phyloP scores from a whole-genome alignment of 2,797 vertebrate genomes.

The Pterois miles region DNA sequence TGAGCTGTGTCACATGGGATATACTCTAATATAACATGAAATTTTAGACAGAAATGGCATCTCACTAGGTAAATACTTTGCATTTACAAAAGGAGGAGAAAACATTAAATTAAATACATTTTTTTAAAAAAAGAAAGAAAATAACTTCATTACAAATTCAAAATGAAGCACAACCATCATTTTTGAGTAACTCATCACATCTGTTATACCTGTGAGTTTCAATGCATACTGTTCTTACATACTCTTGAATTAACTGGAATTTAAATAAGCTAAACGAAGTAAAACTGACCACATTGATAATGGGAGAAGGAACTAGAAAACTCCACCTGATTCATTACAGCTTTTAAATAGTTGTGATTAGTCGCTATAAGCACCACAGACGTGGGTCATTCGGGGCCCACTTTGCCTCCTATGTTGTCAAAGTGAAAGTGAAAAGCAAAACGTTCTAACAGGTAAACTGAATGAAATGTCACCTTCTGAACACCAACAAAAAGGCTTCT shows the following conservation, averaged over 20 bases:
- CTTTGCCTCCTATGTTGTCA: no score
- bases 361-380: no score
- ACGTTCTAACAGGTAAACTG: no score
- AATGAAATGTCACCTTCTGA: no score
- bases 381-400: no score
- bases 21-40: constrained; percentile 31
- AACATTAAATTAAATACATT: constrained; percentile 76
- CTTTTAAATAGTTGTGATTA: no score
- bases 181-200: constrained; percentile 54
- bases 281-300: constrained; percentile 50
- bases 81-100: constrained; percentile 55
- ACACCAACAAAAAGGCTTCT: no score
- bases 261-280: constrained; percentile 57
- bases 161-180: constrained; percentile 58
- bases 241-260: constrained; percentile 49
- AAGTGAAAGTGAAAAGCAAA: no score
- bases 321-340: neutral
- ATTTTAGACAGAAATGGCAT: constrained; percentile 31
- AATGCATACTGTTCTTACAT: constrained; percentile 60
- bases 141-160: constrained; percentile 53
- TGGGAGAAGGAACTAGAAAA: constrained; percentile 22
- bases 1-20: constrained; percentile 34
- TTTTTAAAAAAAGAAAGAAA: constrained; percentile 15
- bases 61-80: constrained; percentile 40
- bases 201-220: constrained; percentile 53